phyloP scores from a whole-genome alignment of 2,113 vertebrate species.

The Gasterosteus aculeatus region DNA sequence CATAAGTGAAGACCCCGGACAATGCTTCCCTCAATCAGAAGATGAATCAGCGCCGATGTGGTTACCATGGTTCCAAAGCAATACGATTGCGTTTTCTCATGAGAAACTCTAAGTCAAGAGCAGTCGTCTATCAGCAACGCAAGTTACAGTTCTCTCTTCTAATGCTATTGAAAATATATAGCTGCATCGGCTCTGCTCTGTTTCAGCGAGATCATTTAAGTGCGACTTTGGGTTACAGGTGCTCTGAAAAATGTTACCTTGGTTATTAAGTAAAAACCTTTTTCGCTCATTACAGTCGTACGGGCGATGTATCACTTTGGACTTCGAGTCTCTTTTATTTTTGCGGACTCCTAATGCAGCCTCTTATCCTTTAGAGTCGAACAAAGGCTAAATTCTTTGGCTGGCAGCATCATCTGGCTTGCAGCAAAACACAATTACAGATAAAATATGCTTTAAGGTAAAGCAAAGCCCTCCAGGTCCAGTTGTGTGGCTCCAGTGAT shows the following conservation, averaged over 20 bases:
- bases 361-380: constrained; percentile 1
- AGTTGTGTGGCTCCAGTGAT: constrained; percentile 39
- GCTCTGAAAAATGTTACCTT: constrained; percentile 1
- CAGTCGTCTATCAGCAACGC: constrained; percentile 13
- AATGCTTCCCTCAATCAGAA: constrained; percentile 24
- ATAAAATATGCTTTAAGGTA: constrained; percentile 45
- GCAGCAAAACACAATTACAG: constrained; percentile 42
- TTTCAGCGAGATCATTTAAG: constrained; percentile 17
- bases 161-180: background rate
- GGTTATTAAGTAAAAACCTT: background rate
- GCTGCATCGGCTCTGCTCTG: constrained; percentile 5
- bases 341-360: background rate
- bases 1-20: constrained; percentile 20
- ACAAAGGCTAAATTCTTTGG: constrained; percentile 42
- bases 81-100: constrained; percentile 30
- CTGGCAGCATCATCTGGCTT: constrained; percentile 30
- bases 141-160: constrained; percentile 3
- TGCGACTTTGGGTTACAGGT: background rate
- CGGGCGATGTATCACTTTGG: background rate
- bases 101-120: constrained; percentile 11
- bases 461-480: constrained; percentile 46
- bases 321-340: background rate
- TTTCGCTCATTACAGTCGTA: constrained; percentile 1
- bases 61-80: constrained; percentile 42
- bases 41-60: constrained; percentile 24